phyloP scores from a whole-genome alignment of 2,888 invertebrate genomes.

The Pseudococcus viburni region DNA sequence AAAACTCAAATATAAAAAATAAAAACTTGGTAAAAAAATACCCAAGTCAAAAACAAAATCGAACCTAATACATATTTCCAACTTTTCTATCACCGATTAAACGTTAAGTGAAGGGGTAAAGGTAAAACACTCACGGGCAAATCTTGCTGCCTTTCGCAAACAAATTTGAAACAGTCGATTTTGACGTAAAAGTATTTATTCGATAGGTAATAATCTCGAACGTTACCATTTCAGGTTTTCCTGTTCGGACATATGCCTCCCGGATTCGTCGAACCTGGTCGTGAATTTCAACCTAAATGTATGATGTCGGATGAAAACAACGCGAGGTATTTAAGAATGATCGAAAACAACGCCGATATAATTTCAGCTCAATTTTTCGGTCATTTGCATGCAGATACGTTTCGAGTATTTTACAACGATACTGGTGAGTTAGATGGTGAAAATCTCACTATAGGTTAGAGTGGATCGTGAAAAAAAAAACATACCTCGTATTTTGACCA shows the following conservation, averaged over 20 bases:
- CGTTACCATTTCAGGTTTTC: slow-evolving; percentile 79
- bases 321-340: slow-evolving; percentile 80
- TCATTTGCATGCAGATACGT: slow-evolving; percentile 92
- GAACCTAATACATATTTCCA: no score
- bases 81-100: no score
- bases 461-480: neutral
- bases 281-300: slow-evolving; percentile 73
- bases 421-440: slow-evolving; percentile 75
- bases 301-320: slow-evolving; percentile 79
- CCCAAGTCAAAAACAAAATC: no score
- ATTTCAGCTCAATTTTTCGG: slow-evolving; percentile 95
- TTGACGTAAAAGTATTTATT: neutral
- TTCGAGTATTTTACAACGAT: slow-evolving; percentile 86
- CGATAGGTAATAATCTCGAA: neutral
- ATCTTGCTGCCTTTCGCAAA: no score
- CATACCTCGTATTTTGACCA: no score
- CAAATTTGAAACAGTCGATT: no score
- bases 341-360: slow-evolving; percentile 83
- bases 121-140: no score
- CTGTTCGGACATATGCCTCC: slow-evolving; percentile 93
- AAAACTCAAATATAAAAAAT: no score
- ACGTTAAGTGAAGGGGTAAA: no score
- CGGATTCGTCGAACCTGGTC: slow-evolving; percentile 86
- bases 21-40: no score
- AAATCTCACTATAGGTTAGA: neutral